Conservation (phyloP, 2,113 vertebrate genomes). For the Heterocephalus glaber region DNA sequence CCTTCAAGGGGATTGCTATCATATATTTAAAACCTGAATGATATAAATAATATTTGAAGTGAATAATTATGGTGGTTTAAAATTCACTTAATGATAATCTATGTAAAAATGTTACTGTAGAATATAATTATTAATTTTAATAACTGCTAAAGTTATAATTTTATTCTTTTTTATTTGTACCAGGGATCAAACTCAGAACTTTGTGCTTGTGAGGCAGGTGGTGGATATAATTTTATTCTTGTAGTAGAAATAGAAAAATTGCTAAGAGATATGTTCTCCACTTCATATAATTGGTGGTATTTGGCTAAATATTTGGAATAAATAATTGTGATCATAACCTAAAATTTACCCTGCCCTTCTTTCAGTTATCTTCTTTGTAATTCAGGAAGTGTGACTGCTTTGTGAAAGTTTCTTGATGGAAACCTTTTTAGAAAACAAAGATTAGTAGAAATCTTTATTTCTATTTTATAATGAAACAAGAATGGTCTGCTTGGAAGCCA, state of each 20-base stretch:
- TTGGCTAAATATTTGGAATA: background rate
- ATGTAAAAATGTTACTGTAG: background rate
- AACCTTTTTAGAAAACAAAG: background rate
- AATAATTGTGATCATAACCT: background rate
- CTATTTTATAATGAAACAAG: background rate
- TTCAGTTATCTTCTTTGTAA: background rate
- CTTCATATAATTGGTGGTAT: background rate
- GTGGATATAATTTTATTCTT: background rate
- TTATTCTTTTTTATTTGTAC: no score
- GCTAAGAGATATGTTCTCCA: background rate
- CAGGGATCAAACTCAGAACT: no score
- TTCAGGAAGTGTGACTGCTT: background rate
- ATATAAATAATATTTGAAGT: background rate
- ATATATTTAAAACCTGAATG: background rate
- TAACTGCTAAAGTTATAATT: background rate
- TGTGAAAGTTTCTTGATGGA: background rate
- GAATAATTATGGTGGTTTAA: background rate
- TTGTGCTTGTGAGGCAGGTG: no score
- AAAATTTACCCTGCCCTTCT: background rate
- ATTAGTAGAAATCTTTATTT: background rate
- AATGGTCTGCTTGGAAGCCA: background rate
- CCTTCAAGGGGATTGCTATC: background rate
- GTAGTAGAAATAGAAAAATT: background rate
- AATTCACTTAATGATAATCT: background rate
- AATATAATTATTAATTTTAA: background rate